These are phyloP conservation scores for Pogonocherus hispidulus DNA, from an alignment of 2,888 invertebrate species.

Conservation along the genomic window DNA sequence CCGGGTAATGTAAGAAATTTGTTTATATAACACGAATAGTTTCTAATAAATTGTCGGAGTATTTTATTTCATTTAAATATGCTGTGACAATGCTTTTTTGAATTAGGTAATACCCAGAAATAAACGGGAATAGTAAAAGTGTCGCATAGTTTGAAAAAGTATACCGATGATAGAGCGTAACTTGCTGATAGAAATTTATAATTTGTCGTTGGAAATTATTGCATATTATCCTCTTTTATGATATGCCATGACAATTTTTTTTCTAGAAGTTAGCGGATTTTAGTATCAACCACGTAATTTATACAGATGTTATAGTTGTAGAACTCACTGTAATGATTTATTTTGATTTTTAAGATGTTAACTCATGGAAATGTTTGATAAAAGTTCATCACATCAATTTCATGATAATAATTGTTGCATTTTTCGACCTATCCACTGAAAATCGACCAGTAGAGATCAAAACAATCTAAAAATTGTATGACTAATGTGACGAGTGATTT, in stretches of 20 bases:
- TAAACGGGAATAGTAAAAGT: conserved; percentile 10
- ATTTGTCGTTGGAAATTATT: background rate
- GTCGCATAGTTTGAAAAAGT: background rate
- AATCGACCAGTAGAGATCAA: too few species aligned
- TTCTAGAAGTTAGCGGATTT: too few species aligned
- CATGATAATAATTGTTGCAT: too few species aligned
- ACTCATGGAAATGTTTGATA: too few species aligned
- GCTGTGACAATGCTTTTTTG: conserved; percentile 6
- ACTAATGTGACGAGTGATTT: too few species aligned
- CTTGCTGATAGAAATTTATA: background rate
- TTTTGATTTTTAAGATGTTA: too few species aligned
- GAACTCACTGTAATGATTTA: too few species aligned
- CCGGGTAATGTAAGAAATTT: background rate
- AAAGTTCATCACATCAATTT: too few species aligned
- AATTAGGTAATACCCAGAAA: background rate
- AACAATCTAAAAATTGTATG: too few species aligned
- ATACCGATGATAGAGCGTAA: background rate
- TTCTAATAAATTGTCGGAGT: conserved; percentile 23
- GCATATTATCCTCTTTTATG: background rate
- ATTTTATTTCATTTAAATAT: conserved; percentile 25
- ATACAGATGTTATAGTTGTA: too few species aligned
- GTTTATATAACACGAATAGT: conserved; percentile 12
- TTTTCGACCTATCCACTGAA: too few species aligned
- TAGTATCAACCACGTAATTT: too few species aligned
- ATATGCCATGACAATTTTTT: background rate